These are phyloP conservation scores for Pedionomus torquatus DNA, from an alignment of 2,113 vertebrate genomes.

Conservation along the genomic window DNA sequence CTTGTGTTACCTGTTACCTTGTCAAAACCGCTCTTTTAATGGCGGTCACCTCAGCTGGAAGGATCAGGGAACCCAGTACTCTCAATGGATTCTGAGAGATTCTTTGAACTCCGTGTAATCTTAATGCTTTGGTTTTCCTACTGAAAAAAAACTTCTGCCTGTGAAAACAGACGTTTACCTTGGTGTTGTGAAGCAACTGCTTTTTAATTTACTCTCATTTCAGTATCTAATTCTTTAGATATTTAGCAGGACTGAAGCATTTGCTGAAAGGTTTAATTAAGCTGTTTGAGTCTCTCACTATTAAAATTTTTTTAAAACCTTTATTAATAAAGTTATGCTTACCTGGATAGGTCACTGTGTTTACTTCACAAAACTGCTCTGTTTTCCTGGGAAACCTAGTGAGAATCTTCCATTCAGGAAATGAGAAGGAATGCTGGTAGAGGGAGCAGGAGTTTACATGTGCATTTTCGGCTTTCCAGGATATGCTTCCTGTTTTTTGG, in stretches of 20 bases:
- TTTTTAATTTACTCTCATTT: neutral
- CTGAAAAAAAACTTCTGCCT: neutral
- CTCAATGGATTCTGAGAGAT: neutral
- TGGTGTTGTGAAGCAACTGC: neutral
- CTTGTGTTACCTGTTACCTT: neutral
- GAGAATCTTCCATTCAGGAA: neutral
- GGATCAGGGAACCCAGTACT: neutral
- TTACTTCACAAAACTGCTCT: neutral
- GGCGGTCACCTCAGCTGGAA: neutral
- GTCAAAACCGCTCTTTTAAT: neutral
- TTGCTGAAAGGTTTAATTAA: neutral
- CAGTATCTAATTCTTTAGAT: neutral
- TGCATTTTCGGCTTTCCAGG: neutral
- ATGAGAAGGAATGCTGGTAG: neutral
- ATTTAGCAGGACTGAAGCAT: neutral
- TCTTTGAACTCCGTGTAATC: neutral
- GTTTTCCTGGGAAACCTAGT: neutral
- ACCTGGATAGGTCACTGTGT: neutral
- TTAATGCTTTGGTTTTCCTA: neutral
- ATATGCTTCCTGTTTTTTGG: neutral
- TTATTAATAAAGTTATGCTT: neutral
- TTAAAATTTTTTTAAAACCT: rapidly evolving
- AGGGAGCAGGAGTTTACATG: rapidly evolving
- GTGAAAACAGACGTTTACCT: neutral
- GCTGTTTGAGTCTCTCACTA: neutral